Evolutionary conservation across 2,888 invertebrate species (phyloP), one percentile per base, ranked within the genome.

Genomic region (Lasioglossum calceatum): DNA sequence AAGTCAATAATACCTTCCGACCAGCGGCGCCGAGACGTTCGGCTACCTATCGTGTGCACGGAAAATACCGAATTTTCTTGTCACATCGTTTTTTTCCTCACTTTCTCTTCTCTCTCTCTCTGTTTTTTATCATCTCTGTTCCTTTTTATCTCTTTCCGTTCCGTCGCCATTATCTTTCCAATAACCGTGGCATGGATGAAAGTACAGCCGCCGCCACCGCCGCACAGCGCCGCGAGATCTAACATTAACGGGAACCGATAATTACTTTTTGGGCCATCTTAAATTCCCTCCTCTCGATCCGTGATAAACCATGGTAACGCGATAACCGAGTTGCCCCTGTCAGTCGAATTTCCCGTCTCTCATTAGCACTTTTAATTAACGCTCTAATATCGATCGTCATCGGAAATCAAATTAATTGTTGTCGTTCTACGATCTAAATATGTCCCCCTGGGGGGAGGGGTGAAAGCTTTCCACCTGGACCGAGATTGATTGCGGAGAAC

Each of bases 171-270:
- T 84, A 84, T 84, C 84, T 75, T 77, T 78, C 85, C 84, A 85
- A 84, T 84, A 84, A 84, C 84, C 44, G 58, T n/a, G 84, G 39
- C 85, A 58, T 39, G 78, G 70, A 58, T 70, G 47, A 84, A 84
- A 78, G 77, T 27, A n/a, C 67, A n/a, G 71, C n/a, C n/a, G n/a
- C 50, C 50, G 23, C 39, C 32, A 39, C 36, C 50, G 8, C 70
- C 19, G 70, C 36, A 32, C 5, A 32, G 64, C 64, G 44, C 61
- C 76, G 64, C 50, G 39, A 67, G 73, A 78, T 71, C 78, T 85
- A 84, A 84, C 74, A 47, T 85, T 85, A 85, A 85, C 79, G 85
- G 76, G 71, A 79, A 73, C 72, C 85, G 76, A 85, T 85, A 85
- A 85, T 85, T 85, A 85, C 79, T 77, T 85, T 85, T 85, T 76